Evolutionary conservation across 2,888 invertebrate species (phyloP), one percentile per base, ranked within the genome.

Genomic region (Melanargia galathea): DNA sequence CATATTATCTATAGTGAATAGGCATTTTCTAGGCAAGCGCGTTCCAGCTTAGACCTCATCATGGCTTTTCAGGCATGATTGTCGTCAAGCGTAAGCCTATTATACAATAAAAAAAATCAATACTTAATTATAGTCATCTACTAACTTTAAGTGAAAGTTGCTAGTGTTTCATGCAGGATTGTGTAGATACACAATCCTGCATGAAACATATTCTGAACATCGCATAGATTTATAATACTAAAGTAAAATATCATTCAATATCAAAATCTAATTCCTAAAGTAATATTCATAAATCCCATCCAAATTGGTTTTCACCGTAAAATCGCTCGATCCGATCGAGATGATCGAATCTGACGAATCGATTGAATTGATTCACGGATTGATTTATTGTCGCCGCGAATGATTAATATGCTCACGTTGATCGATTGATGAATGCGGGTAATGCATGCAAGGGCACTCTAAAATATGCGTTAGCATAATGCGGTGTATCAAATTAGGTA

Each of bases 311-410:
- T 75, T 78, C 83, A 76, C 79, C 79, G 80, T 73, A 75, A 81
- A 82, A 81, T 79, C 80, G 78, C 70, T 76, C 48, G 48, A 24
- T 51, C 51, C 24, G 70, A 78, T 78, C 79, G 81, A 79, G 78
- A 79, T 84, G 79, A 90, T 87, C 84, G 87, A 86, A 84, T 81
- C 77, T 78, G 82, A 83, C 80, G 86, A 81, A 77, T 77, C 79
- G 79, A 78, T 76, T 80, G 83, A 81, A 76, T 78, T 76, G 80
- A 81, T 54, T 55, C 55, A 77, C 77, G 77, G 81, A 82, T 83
- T 88, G 88, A 88, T 88, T 83, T 82, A 89, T 89, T 74, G 82
- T 75, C 73, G 75, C 77, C 76, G 70, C 71, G 70, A 77, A 78
- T 87, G 87, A 90, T 90, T 88, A 87, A 90, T 89, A 78, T 79